Base-by-base conservation (phyloP, 2,797 vertebrate genomes). In the Parambassis ranga region DNA sequence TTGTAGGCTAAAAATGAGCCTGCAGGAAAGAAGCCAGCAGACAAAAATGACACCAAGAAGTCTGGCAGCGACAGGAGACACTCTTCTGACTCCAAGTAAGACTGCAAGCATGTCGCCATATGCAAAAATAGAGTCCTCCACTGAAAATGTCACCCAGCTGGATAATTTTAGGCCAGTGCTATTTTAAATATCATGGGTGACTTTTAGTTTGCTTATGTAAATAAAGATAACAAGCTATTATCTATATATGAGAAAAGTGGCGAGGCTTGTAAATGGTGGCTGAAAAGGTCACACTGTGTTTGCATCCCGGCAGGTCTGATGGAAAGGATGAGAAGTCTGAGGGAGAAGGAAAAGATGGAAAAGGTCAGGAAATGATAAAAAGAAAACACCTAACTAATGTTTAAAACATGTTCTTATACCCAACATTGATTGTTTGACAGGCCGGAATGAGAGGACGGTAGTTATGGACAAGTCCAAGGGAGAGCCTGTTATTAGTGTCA, bases 381-480 rank as follows among this genome's bases (percentile, higher is more conserved):
- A 23, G 47, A 16, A 9, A 0, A 9, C 4, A 10, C 13, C 10
- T 11, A 19, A 31, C 23, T 19, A 6, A 4, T 3, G 7, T 3
- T 9, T 16, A 3, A 27, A 24, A 14, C 1, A 7, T 49, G 9
- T 10, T 18, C 10, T 4, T 33, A 7, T 43, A 11, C 10, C 6
- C 7, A n/a, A n/a, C n/a, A 9, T 26, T 27, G 14, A 4, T 56
- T 65, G 5, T 31, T 19, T 69, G 7, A 88, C 87, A 87, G 91
- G 88, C 44, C 93, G 86, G 50, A 91, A 92, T 0, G 96, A 99
- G 63, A 95, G 97, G 75, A 98, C 93, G 0, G 97, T 99, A 0
- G 93, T 98, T 0, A 98, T 99, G 97, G 98, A 99, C 77, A 96
- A 95, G 75, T 98, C 95, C 2, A 99, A 99, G 87, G 98, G 97